phyloP scores from a whole-genome alignment of 2,113 vertebrate genomes.

The Cololabis saira region DNA sequence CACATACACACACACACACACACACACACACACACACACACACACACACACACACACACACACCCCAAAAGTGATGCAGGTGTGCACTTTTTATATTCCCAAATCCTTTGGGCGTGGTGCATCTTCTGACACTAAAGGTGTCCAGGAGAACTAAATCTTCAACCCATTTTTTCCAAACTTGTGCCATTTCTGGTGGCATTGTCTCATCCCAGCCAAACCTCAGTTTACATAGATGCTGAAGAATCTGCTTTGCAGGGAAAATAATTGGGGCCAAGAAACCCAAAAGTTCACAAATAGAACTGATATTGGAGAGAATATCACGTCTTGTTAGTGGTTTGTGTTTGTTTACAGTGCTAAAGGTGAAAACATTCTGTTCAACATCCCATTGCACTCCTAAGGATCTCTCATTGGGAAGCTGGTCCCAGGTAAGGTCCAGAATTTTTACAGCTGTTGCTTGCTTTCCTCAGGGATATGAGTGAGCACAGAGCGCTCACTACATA shows the following conservation, averaged over 20 bases:
- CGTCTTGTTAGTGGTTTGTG: neutral
- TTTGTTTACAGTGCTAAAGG: neutral
- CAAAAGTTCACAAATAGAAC: neutral
- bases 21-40: no score
- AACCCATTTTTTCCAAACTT: neutral
- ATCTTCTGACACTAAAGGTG: neutral
- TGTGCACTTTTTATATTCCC: no score
- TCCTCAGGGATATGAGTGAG: no score
- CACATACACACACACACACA: no score
- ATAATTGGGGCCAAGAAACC: neutral
- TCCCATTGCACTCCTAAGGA: neutral
- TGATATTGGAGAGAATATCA: neutral
- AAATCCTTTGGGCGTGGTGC: neutral
- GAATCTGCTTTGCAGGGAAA: no score
- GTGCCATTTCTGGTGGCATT: neutral
- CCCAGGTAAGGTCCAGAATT: no score
- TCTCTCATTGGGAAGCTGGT: conserved; percentile 8
- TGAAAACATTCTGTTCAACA: conserved; percentile 1
- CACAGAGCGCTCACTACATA: no score
- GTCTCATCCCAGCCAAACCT: neutral
- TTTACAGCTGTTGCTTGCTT: no score
- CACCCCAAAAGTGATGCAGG: conserved; percentile 6
- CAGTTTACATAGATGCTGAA: neutral
- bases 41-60: no score
- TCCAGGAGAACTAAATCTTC: neutral